Evolutionary conservation across 2,888 invertebrate genomes (phyloP).

Genomic region (Aphodius granarius): DNA sequence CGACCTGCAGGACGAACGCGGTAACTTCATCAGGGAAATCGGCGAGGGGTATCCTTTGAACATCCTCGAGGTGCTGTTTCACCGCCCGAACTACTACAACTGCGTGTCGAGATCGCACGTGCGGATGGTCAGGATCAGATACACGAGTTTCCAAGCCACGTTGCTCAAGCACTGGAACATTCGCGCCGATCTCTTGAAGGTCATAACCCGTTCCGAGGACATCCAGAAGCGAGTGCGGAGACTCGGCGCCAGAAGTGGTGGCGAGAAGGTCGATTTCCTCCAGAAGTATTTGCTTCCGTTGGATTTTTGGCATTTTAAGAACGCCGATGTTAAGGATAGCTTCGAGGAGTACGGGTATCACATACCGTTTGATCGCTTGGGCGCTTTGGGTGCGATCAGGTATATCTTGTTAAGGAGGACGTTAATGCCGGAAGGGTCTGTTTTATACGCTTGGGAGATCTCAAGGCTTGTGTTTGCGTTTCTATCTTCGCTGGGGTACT

Average conservation of each 20-base stretch:
- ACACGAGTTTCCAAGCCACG: background rate
- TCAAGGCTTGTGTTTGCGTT: constrained; percentile 24
- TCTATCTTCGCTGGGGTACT: constrained; percentile 15
- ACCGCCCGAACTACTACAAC: background rate
- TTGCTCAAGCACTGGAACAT: background rate
- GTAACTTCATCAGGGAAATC: background rate
- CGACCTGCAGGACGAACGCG: background rate
- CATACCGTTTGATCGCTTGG: constrained; percentile 29
- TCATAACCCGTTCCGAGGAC: background rate
- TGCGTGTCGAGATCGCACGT: constrained; percentile 20
- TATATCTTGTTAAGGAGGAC: constrained; percentile 27
- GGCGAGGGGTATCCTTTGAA: background rate
- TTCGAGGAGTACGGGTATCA: constrained; percentile 33
- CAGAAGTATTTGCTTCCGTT: background rate
- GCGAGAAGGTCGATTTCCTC: background rate
- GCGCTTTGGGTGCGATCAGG: constrained; percentile 22
- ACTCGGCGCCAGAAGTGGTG: background rate
- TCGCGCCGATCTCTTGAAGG: background rate
- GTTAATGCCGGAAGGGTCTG: constrained; percentile 28
- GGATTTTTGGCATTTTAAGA: constrained; percentile 11
- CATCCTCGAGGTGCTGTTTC: constrained; percentile 3
- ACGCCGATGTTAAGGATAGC: constrained; percentile 6
- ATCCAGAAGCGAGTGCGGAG: background rate
- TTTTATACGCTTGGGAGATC: constrained; percentile 29
- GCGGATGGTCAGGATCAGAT: constrained; percentile 7